Percentiles rank a stretch among this genome's conserved stretches.
Evolutionary conservation across 2,797 vertebrate genomes (phyloP).

Genomic region (Gymnothorax reevesii): DNA sequence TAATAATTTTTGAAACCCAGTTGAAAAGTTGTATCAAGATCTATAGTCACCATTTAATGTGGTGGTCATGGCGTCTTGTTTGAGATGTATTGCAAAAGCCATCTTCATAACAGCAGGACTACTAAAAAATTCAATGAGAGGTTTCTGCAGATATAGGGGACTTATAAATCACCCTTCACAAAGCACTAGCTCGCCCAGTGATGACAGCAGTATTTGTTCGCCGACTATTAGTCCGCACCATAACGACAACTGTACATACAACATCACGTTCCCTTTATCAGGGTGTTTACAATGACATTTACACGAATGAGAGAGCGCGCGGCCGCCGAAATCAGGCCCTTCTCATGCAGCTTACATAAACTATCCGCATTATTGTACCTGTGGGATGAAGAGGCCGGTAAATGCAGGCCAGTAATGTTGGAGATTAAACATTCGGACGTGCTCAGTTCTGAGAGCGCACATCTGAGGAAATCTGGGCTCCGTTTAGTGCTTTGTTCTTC

Average conservation of each 20-base stretch:
- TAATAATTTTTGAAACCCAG: too few species aligned
- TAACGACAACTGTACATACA: not conserved
- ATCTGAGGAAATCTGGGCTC: slow-evolving; percentile 6
- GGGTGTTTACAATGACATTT: not conserved
- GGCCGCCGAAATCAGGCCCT: not conserved
- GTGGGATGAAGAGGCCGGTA: not conserved
- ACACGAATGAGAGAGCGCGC: not conserved
- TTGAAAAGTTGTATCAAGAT: too few species aligned
- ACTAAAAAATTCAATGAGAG: not conserved
- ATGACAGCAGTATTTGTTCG: not conserved
- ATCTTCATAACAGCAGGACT: not conserved
- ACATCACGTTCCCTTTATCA: slow-evolving; percentile 4
- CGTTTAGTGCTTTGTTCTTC: not conserved
- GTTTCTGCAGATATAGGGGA: not conserved
- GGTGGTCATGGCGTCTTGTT: not conserved
- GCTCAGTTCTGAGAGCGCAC: slow-evolving; percentile 12
- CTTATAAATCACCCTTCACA: not conserved
- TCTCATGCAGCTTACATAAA: not conserved
- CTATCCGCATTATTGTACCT: slow-evolving; percentile 2
- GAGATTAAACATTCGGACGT: slow-evolving; percentile 18
- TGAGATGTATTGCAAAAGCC: slow-evolving; percentile 42
- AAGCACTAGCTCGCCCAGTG: not conserved
- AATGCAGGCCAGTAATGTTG: slow-evolving; percentile 18
- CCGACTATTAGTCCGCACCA: not conserved
- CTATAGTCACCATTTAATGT: too few species aligned